Percentiles rank a stretch among this genome's conserved stretches.
These are phyloP conservation scores for Sphaerodactylus townsendi DNA, from an alignment of 2,113 vertebrate species.

Conservation along the genomic window DNA sequence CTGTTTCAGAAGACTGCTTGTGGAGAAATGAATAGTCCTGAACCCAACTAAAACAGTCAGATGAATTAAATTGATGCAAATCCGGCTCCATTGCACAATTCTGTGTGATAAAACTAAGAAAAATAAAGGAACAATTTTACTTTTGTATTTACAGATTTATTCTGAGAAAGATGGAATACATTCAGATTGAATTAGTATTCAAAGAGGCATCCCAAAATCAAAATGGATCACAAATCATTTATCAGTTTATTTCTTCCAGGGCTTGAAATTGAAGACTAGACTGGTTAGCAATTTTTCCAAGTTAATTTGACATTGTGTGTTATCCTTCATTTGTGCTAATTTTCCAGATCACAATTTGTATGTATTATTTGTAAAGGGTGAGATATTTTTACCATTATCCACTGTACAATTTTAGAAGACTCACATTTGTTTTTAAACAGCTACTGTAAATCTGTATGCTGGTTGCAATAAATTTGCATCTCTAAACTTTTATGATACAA, in stretches of 20 bases:
- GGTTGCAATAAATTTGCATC: background rate
- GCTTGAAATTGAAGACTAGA: background rate
- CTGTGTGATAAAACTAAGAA: constrained; percentile 48
- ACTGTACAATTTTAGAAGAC: background rate
- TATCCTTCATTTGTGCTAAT: constrained; percentile 37
- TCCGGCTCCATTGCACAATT: constrained; percentile 39
- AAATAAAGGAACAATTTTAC: constrained; percentile 55
- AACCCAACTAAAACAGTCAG: constrained; percentile 28
- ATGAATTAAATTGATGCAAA: constrained; percentile 68
- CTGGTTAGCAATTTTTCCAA: constrained; percentile 8
- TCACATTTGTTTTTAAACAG: background rate
- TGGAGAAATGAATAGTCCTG: constrained; percentile 41
- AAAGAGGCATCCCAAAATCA: constrained; percentile 34
- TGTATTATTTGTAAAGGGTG: too few relatives aligned
- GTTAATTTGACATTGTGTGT: constrained; percentile 30
- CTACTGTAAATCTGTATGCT: background rate
- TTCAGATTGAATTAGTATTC: constrained; percentile 43
- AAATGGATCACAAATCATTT: constrained; percentile 32
- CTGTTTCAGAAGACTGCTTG: constrained; percentile 23
- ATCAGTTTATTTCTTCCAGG: constrained; percentile 1
- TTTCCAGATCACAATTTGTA: constrained; percentile 22
- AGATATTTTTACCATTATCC: background rate
- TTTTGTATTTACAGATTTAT: constrained; percentile 61
- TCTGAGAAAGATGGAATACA: constrained; percentile 61
- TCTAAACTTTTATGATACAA: background rate